Evolutionary conservation across 2,888 invertebrate genomes (phyloP), one percentile per base, ranked within the genome.

Genomic region (Agrochola circellaris): DNA sequence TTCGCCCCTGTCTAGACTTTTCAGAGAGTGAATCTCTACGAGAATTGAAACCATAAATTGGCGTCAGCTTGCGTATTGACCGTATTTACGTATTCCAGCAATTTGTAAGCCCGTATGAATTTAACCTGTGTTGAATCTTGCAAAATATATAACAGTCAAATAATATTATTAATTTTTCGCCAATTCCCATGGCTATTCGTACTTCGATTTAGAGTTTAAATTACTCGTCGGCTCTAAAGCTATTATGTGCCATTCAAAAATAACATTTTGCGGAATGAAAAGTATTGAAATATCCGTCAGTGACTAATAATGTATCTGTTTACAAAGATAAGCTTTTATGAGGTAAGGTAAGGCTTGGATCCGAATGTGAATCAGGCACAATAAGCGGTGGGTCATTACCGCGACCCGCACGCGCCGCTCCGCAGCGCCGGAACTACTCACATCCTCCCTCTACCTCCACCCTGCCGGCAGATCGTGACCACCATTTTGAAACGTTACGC

Each of bases 331-430:
- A 48, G 74, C 65, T 76, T 74, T 67, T 72, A 69, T 81, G 72
- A 64, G 75, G 76, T 82, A 61, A 65, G 71, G 67, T 79, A 73
- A 71, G 65, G 78, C 78, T 81, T 65, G 61, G 71, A 71, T 60
- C 80, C 56, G 75, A 85, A 79, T 81, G 82, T 82, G 79, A 87
- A 74, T 75, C 81, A 75, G 81, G 80, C 75, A 83, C 81, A 82
- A 86, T 86, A 69, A 79, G 87, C 81, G 34, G 71, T 75, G 83
- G 90, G 93, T 94, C 94, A 94, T 93, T 94, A 94, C 87, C 94
- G 89, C 91, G 93, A 94, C 93, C 93, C 87, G 88, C 94, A 94
- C 94, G 94, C 86, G 79, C 79, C 70, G 70, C 68, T 71, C 73
- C 51, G 56, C 68, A 56, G 38, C 85, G 75, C 86, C 88, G 86